A percentile compares a stretch with the other conserved stretches of the same genome.
phyloP scores from a whole-genome alignment of 1,140 invertebrate species.

The Alviniconcha marisindica region DNA sequence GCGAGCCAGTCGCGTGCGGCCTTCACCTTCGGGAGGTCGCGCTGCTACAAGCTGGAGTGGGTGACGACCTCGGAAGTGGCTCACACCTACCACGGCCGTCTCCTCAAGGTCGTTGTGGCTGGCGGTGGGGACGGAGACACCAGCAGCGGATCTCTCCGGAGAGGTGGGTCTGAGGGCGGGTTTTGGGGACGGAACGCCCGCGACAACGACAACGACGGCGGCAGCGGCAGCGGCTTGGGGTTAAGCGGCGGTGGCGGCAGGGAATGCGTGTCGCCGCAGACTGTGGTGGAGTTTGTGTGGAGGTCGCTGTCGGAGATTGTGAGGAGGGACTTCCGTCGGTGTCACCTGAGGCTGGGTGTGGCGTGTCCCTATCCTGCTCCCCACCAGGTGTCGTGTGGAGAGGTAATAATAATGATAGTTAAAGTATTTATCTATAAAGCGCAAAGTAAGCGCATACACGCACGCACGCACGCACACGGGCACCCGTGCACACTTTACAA shows the following conservation, averaged over 20 bases:
- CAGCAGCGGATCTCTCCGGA: too few species aligned
- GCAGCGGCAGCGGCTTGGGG: not conserved
- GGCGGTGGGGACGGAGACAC: not conserved
- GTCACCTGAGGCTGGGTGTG: conserved; percentile 47
- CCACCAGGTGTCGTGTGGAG: conserved; percentile 42
- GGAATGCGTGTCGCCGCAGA: not conserved
- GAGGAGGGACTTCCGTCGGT: conserved; percentile 51
- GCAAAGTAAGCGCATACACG: too few species aligned
- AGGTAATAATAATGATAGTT: not conserved
- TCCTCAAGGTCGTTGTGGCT: conserved; percentile 52
- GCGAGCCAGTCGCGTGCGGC: conserved; percentile 47
- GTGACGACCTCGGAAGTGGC: conserved; percentile 17
- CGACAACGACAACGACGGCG: not conserved
- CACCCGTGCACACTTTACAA: too few species aligned
- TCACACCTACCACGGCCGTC: conserved; percentile 37
- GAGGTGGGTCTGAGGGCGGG: too few species aligned
- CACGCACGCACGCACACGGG: too few species aligned
- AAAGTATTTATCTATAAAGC: too few species aligned
- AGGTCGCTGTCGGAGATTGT: conserved; percentile 49
- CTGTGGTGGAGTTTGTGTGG: conserved; percentile 35
- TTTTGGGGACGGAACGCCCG: too few species aligned
- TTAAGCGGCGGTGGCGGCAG: too few species aligned
- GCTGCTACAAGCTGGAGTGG: conserved; percentile 52
- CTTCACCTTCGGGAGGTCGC: conserved; percentile 45
- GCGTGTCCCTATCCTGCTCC: conserved; percentile 49